Percentiles rank a stretch among this genome's conserved stretches.
These are phyloP conservation scores for Ornithoptera alexandrae DNA, from an alignment of 2,888 invertebrate species.

Conservation along the genomic window DNA sequence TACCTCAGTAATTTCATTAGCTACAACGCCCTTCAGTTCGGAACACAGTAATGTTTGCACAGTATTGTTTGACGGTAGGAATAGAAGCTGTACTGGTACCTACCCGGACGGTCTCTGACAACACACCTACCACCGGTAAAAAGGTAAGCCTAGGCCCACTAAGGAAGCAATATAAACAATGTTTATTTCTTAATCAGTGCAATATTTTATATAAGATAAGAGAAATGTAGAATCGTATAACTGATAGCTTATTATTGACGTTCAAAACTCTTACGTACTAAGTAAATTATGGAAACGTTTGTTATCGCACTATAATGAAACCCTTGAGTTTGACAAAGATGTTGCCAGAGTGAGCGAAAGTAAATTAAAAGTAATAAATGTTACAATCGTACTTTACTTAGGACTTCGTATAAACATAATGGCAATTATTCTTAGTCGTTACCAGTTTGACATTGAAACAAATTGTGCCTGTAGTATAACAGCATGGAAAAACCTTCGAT, in stretches of 20 bases:
- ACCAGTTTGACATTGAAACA: slow-evolving; percentile 6
- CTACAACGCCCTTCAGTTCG: too few relatives aligned
- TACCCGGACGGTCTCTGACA: too few relatives aligned
- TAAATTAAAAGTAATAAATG: neutral
- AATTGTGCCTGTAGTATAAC: neutral
- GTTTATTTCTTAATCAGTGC: neutral
- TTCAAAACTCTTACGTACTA: neutral
- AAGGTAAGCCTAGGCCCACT: too few relatives aligned
- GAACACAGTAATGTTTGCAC: too few relatives aligned
- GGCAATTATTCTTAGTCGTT: neutral
- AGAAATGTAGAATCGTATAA: neutral
- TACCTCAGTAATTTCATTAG: too few relatives aligned
- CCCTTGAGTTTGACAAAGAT: too few relatives aligned
- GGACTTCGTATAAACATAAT: neutral
- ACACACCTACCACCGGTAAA: too few relatives aligned
- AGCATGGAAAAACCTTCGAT: neutral
- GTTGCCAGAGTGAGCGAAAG: neutral
- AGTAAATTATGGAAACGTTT: too few relatives aligned
- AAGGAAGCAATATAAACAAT: too few relatives aligned
- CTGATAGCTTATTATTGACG: neutral
- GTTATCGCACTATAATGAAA: too few relatives aligned
- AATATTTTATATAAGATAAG: neutral
- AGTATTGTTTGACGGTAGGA: too few relatives aligned
- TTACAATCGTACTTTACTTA: neutral
- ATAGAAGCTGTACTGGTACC: too few relatives aligned